Evolutionary conservation across 2,888 invertebrate species (phyloP).

Genomic region (Torymus aiolomorphi): DNA sequence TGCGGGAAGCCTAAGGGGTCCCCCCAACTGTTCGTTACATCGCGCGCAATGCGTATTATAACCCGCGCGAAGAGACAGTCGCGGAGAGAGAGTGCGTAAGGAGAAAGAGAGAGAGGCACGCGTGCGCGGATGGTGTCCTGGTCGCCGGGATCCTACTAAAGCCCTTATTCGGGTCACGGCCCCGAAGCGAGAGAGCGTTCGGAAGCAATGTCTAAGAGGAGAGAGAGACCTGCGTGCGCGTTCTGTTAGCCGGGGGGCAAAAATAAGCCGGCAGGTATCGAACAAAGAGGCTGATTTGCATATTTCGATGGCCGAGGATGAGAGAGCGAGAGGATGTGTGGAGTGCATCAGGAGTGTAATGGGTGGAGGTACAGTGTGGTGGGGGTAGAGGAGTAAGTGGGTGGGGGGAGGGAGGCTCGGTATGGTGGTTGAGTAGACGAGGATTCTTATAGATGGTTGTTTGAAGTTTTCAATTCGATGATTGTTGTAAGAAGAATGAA

Average conservation of each 20-base stretch:
- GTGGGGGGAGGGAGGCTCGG: too few relatives aligned
- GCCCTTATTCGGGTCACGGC: slow-evolving; percentile 75
- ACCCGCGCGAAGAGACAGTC: not conserved
- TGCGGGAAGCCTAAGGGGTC: slow-evolving; percentile 34
- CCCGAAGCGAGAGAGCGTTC: slow-evolving; percentile 65
- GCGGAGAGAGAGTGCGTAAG: slow-evolving; percentile 59
- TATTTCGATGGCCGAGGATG: slow-evolving; percentile 64
- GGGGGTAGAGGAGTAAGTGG: too few relatives aligned
- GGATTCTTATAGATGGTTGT: too few relatives aligned
- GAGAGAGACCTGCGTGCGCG: slow-evolving; percentile 63
- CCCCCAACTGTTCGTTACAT: not conserved
- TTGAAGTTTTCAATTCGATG: too few relatives aligned
- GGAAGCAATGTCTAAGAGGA: not conserved
- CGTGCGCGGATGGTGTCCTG: slow-evolving; percentile 69
- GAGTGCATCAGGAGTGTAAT: not conserved
- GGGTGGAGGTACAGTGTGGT: too few relatives aligned
- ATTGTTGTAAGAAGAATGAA: too few relatives aligned
- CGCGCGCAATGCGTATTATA: too few relatives aligned
- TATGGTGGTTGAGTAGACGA: too few relatives aligned
- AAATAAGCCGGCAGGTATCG: slow-evolving; percentile 75
- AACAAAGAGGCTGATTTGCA: slow-evolving; percentile 75
- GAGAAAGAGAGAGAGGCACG: slow-evolving; percentile 59
- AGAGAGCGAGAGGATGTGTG: not conserved
- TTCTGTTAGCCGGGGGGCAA: slow-evolving; percentile 70
- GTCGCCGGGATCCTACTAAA: slow-evolving; percentile 74